Conservation (phyloP, 2,888 invertebrate genomes). For the Barypeithes pellucidus region DNA sequence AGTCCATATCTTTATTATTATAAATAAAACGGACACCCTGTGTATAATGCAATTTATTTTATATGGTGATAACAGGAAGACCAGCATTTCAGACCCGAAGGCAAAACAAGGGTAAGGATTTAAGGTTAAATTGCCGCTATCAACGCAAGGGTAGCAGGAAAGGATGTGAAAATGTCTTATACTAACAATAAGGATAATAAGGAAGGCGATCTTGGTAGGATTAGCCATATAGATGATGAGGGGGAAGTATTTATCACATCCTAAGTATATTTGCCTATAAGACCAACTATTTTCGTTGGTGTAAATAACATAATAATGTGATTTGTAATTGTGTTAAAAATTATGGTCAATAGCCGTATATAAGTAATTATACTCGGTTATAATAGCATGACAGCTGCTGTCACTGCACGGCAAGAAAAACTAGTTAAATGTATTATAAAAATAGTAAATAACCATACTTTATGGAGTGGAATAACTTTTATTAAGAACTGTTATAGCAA, state of each 20-base stretch:
- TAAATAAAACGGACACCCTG: not conserved
- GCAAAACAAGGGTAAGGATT: constrained; percentile 19
- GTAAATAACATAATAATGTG: too few relatives aligned
- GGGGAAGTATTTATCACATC: constrained; percentile 2
- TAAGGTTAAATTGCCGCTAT: constrained; percentile 12
- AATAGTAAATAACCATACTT: too few relatives aligned
- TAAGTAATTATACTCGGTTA: too few relatives aligned
- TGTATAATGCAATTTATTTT: not conserved
- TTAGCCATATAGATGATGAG: not conserved
- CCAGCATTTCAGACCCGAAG: constrained; percentile 9
- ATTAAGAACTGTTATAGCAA: too few relatives aligned
- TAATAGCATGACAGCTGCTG: too few relatives aligned
- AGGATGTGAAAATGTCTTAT: constrained; percentile 14
- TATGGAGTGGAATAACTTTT: too few relatives aligned
- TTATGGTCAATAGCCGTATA: too few relatives aligned
- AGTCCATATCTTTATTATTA: too few relatives aligned
- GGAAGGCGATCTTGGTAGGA: not conserved
- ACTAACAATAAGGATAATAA: constrained; percentile 9
- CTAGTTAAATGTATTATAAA: too few relatives aligned
- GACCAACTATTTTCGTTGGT: not conserved
- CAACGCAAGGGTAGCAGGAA: constrained; percentile 1
- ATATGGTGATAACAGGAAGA: not conserved
- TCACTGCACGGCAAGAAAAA: too few relatives aligned
- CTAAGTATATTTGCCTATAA: not conserved
- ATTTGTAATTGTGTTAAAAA: too few relatives aligned